Evolutionary conservation across 1,140 invertebrate genomes (phyloP), one percentile per base, ranked within the genome.

Genomic region (Halotydeus destructor): DNA sequence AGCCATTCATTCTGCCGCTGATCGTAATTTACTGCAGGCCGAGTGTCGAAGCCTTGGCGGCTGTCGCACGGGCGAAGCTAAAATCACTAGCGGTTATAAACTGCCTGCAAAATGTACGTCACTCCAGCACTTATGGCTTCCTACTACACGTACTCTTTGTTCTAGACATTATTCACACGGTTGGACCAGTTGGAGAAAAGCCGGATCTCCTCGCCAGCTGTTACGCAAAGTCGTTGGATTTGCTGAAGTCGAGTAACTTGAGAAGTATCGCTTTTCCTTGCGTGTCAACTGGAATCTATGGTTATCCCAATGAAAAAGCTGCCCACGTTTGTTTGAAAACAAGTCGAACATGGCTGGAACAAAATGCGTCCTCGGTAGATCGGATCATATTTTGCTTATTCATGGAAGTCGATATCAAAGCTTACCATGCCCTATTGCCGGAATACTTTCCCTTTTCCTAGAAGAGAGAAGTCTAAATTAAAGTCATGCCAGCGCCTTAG

Each of bases 331-430:
- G 78, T 32, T 50, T 78, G 11, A 56, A 59, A 11, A 70, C 70
- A 14, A 69, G 77, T 0, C 64, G 76, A 44, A 62, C 69, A 38
- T 76, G 70, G 59, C 59, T 84, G 18, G 67, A 75, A 54, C 54
- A 66, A 12, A 66, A 79, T 56, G 18, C 12, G 16, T 19, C 18
- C 35, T 12, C 16, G 27, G 35, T 84, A 49, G 73, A 81, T 27
- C 63, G 75, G 53, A 62, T 85, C 1, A 76, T 88, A 22, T 85
- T 88, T 55, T 83, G 78, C 53, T 56, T 79, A 5, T 85, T 83
- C 52, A 57, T 78, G 41, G 61, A 69, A 25, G 56, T 65, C 18
- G 81, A 86, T 63, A 67, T 73, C 24, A 60, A 70, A 22, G 69
- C 78, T 27, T 86, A 85, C 57, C 66, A 77, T 52, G 69, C 69